A percentile compares a stretch with the other conserved stretches of the same genome.
Conservation (phyloP, 1,140 invertebrate genomes). For the Schlechtendalia chinensis region DNA sequence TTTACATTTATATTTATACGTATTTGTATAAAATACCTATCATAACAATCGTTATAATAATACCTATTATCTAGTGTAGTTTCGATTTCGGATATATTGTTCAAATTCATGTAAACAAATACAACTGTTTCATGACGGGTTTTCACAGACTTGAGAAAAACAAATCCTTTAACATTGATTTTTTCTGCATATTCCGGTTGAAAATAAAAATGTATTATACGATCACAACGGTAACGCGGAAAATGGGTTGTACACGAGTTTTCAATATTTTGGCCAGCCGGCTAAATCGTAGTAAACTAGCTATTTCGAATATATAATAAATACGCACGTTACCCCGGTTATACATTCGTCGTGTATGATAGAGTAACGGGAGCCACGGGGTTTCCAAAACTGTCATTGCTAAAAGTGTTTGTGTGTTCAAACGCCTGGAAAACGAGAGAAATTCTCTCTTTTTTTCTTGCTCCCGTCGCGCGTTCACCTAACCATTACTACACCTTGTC, state of each 20-base stretch:
- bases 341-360: background rate
- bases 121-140: background rate
- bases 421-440: conserved; percentile 37
- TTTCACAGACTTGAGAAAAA: background rate
- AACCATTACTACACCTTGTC: background rate
- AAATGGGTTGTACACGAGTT: background rate
- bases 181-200: background rate
- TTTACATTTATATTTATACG: too few species aligned
- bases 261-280: background rate
- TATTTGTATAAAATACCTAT: too few species aligned
- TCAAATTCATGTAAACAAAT: background rate
- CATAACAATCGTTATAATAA: too few species aligned
- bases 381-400: conserved; percentile 21
- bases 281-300: background rate
- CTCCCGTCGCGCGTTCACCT: background rate
- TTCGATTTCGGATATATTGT: too few species aligned
- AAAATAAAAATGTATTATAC: background rate
- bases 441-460: background rate
- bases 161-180: background rate
- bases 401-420: conserved; percentile 49
- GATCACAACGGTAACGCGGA: background rate
- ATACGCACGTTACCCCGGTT: background rate
- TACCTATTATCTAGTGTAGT: too few species aligned
- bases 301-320: background rate
- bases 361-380: background rate